A percentile compares a stretch with the other conserved stretches of the same genome.
These are phyloP conservation scores for Channallabes apus DNA, from an alignment of 2,797 vertebrate species.

Conservation along the genomic window DNA sequence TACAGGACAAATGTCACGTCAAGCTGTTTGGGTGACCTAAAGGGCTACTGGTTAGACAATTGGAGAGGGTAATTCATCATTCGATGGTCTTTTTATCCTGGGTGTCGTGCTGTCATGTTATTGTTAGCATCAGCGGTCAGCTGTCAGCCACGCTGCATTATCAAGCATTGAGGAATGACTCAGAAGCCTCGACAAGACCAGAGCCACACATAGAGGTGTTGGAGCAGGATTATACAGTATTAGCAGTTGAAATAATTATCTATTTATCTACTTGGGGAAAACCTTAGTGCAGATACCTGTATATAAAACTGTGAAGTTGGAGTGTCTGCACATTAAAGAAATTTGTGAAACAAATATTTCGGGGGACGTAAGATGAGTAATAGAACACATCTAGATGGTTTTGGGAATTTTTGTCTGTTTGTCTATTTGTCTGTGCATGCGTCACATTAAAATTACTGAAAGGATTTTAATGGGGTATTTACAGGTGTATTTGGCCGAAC, in stretches of 20 bases:
- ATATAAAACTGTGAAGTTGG: too few relatives aligned
- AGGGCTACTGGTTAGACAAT: slow-evolving; percentile 54
- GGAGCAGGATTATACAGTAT: slow-evolving; percentile 29
- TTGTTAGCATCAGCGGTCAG: slow-evolving; percentile 61
- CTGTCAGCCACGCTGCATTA: slow-evolving; percentile 58
- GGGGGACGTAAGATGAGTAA: too few relatives aligned
- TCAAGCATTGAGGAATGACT: slow-evolving; percentile 50
- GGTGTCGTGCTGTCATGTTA: slow-evolving; percentile 52
- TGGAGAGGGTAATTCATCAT: slow-evolving; percentile 64
- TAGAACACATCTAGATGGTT: too few relatives aligned
- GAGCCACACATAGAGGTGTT: slow-evolving; percentile 47
- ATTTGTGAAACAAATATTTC: too few relatives aligned
- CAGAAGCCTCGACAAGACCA: slow-evolving; percentile 52
- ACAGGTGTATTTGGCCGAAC: too few relatives aligned
- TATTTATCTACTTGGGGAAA: slow-evolving; percentile 4
- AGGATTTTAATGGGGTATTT: too few relatives aligned
- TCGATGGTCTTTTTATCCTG: slow-evolving; percentile 42
- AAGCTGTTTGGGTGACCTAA: slow-evolving; percentile 61
- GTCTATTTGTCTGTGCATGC: too few relatives aligned
- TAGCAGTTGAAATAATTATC: slow-evolving; percentile 34
- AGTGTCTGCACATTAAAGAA: too few relatives aligned
- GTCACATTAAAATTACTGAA: too few relatives aligned
- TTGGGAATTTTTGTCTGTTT: too few relatives aligned
- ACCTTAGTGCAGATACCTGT: background rate
- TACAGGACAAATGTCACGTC: slow-evolving; percentile 58